Evolutionary conservation across 1,140 invertebrate species (phyloP).

Genomic region (Physella acuta): DNA sequence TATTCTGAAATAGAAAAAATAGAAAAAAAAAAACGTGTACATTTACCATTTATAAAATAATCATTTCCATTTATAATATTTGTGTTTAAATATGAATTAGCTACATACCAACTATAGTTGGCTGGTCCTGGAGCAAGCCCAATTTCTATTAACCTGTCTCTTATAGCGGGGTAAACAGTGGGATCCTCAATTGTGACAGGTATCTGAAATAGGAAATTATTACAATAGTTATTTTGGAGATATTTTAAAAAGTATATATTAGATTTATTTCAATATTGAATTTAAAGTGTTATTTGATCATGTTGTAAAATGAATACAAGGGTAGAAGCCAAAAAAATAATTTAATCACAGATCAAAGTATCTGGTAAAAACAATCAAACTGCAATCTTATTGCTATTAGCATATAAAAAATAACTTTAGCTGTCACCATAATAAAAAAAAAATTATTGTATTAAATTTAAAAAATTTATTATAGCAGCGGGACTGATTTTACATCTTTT

Average conservation of each 20-base stretch:
- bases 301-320: too few relatives aligned
- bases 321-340: background rate
- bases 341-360: background rate
- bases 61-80: background rate
- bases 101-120: background rate
- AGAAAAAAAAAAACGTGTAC: too few relatives aligned
- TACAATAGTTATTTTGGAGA: background rate
- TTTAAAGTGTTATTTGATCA: too few relatives aligned
- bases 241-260: background rate
- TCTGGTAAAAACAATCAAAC: background rate
- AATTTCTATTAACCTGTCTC: background rate
- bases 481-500: background rate
- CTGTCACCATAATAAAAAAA: too few relatives aligned
- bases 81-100: background rate
- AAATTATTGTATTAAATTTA: background rate
- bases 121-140: background rate
- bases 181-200: constrained; percentile 87
- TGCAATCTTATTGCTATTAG: background rate
- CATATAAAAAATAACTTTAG: background rate
- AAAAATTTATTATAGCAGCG: background rate
- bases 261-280: too few relatives aligned
- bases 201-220: constrained; percentile 64
- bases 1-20: too few relatives aligned
- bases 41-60: too few relatives aligned
- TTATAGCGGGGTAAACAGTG: constrained; percentile 67